These are phyloP conservation scores for Forpus xanthops DNA, from an alignment of 2,797 vertebrate genomes.

Conservation along the genomic window DNA sequence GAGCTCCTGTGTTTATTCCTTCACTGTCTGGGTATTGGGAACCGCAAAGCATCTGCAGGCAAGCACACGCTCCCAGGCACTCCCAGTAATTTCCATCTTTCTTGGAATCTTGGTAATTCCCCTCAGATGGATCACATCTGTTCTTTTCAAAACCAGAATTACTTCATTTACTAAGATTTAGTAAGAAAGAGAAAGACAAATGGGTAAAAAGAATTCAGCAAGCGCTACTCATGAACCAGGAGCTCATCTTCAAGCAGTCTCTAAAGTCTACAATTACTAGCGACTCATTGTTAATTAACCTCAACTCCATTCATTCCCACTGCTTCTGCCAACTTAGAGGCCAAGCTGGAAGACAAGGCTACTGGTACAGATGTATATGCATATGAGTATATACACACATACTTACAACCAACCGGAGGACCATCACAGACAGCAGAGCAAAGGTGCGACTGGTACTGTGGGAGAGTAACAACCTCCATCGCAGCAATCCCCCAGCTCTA, in stretches of 20 bases:
- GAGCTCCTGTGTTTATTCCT: neutral
- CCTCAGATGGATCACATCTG: neutral
- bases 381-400: neutral
- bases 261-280: neutral
- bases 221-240: neutral
- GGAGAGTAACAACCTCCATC: rapidly evolving
- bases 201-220: neutral
- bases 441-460: rapidly evolving
- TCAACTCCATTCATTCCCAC: neutral
- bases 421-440: neutral
- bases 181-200: neutral
- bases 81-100: neutral
- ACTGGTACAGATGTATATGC: neutral
- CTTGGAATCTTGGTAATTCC: neutral
- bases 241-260: neutral
- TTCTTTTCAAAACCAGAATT: neutral
- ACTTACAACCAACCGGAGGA: neutral
- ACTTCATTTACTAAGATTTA: neutral
- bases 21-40: neutral
- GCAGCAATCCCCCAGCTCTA: neutral
- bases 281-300: neutral
- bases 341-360: neutral
- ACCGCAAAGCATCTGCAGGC: neutral
- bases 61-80: neutral
- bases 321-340: neutral